Conservation (phyloP, 2,797 vertebrate species). For the Pampus argenteus region DNA sequence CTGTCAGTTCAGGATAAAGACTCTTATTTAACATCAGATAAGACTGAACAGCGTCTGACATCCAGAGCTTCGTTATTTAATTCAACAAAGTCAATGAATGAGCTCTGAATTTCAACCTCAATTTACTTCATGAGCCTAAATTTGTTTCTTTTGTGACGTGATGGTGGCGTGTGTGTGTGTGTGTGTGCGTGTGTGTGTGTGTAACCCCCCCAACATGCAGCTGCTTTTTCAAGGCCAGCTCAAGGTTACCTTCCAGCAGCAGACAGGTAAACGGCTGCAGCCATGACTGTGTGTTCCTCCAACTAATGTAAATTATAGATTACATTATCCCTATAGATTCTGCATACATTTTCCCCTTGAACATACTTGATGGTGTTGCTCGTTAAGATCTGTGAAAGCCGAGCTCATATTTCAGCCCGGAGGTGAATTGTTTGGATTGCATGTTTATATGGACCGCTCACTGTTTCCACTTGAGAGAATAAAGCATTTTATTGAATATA, state of each 20-base stretch:
- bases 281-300: not conserved
- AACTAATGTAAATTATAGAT: constrained; percentile 37
- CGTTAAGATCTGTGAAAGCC: constrained; percentile 1
- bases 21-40: constrained; percentile 49
- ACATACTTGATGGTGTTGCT: not conserved
- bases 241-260: constrained; percentile 66
- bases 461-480: constrained; percentile 44
- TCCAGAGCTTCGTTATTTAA: constrained; percentile 16
- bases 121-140: constrained; percentile 44
- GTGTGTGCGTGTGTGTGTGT: constrained; percentile 25
- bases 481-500: constrained; percentile 55
- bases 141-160: constrained; percentile 38
- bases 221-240: constrained; percentile 62
- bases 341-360: constrained; percentile 31
- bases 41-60: constrained; percentile 24
- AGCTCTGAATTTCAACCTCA: constrained; percentile 56
- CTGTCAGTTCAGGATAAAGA: constrained; percentile 18
- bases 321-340: constrained; percentile 7
- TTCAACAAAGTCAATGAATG: constrained; percentile 21
- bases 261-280: constrained; percentile 12
- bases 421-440: constrained; percentile 30
- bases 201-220: constrained; percentile 14
- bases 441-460: constrained; percentile 21
- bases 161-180: constrained; percentile 17
- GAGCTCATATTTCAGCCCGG: constrained; percentile 5